Evolutionary conservation across 2,113 vertebrate species (phyloP), one percentile per base, ranked within the genome.

Genomic region (Buteo buteo): DNA sequence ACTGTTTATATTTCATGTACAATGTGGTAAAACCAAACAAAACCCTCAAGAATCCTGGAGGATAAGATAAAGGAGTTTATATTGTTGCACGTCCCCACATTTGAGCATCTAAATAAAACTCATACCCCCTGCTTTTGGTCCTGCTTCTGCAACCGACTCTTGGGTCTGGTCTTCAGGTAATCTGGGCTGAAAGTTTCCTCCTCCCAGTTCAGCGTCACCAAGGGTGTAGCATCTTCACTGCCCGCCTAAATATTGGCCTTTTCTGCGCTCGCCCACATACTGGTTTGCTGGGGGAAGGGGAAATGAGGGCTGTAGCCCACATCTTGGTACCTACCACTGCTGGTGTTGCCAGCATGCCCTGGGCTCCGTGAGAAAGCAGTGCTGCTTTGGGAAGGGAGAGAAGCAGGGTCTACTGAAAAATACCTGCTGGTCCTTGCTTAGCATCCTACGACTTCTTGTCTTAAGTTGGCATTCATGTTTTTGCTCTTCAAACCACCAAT

Each of bases 171-270:
- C 34, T 24, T 36, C 47, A 34, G 18, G 29, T 62, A 19, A 40
- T 29, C 17, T 21, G 25, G 32, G 45, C 32, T 55, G 52, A 66
- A 45, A 0, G 0, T 40, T 78, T 67, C 21, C 17, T 92, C 25
- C 14, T 86, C 58, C 15, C 36, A 29, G 16, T 55, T 57, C 32
- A 18, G 16, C 55, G 22, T 36, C 31, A 42, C 4, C 32, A n/a
- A 31, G 12, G 20, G 12, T 31, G 24, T 26, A 45, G 9, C 2
- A 0, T 21, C 45, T 71, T 49, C 0, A 0, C 28, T 44, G 10
- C 24, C 16, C 0, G 1, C 40, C 14, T n/a, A 21, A 65, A 65
- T 42, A 6, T n/a, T 76, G 50, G 10, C 38, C 22, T 69, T 31
- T 58, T 47, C 9, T 42, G 6, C 8, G 9, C 29, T 62, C 32